Percentiles rank a stretch among this genome's conserved stretches.
These are phyloP conservation scores for Psilanteris sp. DNA, from an alignment of 1,140 invertebrate species.

Conservation along the genomic window DNA sequence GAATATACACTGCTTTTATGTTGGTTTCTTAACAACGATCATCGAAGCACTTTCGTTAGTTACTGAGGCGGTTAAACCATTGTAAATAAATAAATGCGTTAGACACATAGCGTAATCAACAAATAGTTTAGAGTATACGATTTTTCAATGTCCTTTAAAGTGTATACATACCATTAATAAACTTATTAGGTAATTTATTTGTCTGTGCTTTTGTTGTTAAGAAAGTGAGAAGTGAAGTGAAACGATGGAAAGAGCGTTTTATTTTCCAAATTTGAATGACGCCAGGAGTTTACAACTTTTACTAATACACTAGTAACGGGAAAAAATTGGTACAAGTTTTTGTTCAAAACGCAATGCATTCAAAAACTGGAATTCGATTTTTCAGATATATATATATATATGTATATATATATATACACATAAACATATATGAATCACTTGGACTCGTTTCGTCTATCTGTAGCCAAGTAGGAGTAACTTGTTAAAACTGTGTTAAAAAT, in stretches of 20 bases:
- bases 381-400: too few relatives aligned
- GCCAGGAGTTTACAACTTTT: slow-evolving; percentile 59
- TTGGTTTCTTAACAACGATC: slow-evolving; percentile 76
- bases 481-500: too few relatives aligned
- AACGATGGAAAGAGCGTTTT: slow-evolving; percentile 59
- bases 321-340: too few relatives aligned
- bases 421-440: too few relatives aligned
- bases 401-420: too few relatives aligned
- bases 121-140: slow-evolving; percentile 76
- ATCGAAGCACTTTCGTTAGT: slow-evolving; percentile 65
- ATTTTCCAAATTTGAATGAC: slow-evolving; percentile 71
- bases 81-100: slow-evolving; percentile 71
- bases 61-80: slow-evolving; percentile 48
- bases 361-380: too few relatives aligned
- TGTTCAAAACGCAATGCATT: too few relatives aligned
- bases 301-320: too few relatives aligned
- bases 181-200: slow-evolving; percentile 75
- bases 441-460: too few relatives aligned
- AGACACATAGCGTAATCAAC: slow-evolving; percentile 73
- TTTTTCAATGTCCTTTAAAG: slow-evolving; percentile 80
- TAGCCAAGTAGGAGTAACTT: too few relatives aligned
- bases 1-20: slow-evolving; percentile 33
- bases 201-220: slow-evolving; percentile 74
- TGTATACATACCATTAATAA: slow-evolving; percentile 77
- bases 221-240: slow-evolving; percentile 47